These are phyloP conservation scores for Saturnia pavonia DNA, from an alignment of 2,888 invertebrate species.

Conservation along the genomic window DNA sequence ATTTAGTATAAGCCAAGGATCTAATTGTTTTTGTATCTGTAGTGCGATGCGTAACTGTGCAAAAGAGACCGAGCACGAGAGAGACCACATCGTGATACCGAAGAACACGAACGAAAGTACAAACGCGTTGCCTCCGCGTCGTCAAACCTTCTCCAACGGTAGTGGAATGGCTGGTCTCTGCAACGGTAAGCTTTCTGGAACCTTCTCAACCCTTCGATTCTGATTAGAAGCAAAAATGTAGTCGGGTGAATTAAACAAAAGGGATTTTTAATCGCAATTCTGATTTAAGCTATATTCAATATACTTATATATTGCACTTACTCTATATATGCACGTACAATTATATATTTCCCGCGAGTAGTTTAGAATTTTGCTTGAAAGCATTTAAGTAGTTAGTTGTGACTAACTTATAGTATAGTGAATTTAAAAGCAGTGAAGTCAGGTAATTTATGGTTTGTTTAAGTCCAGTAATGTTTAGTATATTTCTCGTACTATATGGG, in stretches of 20 bases:
- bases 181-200: constrained; percentile 60
- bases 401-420: constrained; percentile 40
- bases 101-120: constrained; percentile 83
- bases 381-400: constrained; percentile 40
- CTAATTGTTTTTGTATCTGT: constrained; percentile 35
- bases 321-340: neutral
- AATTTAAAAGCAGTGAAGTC: constrained; percentile 11
- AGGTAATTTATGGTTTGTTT: neutral
- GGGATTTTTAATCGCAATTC: neutral
- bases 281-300: neutral
- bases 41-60: constrained; percentile 86
- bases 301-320: constrained; percentile 5
- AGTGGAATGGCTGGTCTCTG: constrained; percentile 55
- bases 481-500: neutral
- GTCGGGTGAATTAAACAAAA: neutral
- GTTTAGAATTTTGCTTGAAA: constrained; percentile 35
- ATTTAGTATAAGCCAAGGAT: neutral
- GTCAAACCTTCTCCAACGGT: constrained; percentile 82
- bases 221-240: neutral
- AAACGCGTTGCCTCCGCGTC: constrained; percentile 85
- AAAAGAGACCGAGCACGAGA: constrained; percentile 79
- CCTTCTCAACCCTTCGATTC: neutral
- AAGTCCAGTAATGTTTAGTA: neutral
- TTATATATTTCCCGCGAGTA: constrained; percentile 21
- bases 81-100: constrained; percentile 83